Base-by-base conservation (phyloP, 2,888 invertebrate species). In the Latrodectus elegans region DNA sequence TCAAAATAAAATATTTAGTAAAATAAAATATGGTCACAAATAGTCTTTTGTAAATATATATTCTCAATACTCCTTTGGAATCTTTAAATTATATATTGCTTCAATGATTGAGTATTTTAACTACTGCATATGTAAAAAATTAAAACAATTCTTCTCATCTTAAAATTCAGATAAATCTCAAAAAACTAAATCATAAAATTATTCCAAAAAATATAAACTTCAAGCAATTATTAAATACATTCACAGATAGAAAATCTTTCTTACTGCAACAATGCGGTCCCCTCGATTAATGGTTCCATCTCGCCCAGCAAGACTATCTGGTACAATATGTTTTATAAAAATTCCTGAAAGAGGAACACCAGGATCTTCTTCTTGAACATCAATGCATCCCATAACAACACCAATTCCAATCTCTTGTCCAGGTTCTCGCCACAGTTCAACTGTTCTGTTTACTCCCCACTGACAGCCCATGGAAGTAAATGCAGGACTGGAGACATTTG, bases 301-400 rank as follows among this genome's bases (percentile, higher is more conserved):
- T 90, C 94, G 94, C 73, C 97, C 98, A 0, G 99, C 99, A 0
- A 99, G 98, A 93, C 97, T 98, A 89, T 97, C 95, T 1, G 97
- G 95, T 14, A 98, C 95, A 0, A 99, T 98, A 91, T 97, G 97
- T 93, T 99, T 99, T 92, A 99, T 97, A 92, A 99, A 99, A 91
- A 99, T 99, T 9, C 99, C 99, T 84, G 97, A 95, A 81, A 95
- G 95, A 81, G 95, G 94, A 89, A 94, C 70, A 60, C 68, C 51
- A 10, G 68, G 14, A 55, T 85, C 80, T 15, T 73, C 71, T 64
- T 91, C 91, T 11, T 90, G 91, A n/a, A 92, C 91, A 90, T 93
- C 92, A 92, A 97, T 96, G 94, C 97, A 97, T 91, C 98, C 97
- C 87, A 99, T 97, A 55, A 99, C 98, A 90, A 99, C 99, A 92